Percentiles rank a stretch among this genome's conserved stretches.
Evolutionary conservation across 1,140 invertebrate genomes (phyloP).

Genomic region (Anastatus disparis): DNA sequence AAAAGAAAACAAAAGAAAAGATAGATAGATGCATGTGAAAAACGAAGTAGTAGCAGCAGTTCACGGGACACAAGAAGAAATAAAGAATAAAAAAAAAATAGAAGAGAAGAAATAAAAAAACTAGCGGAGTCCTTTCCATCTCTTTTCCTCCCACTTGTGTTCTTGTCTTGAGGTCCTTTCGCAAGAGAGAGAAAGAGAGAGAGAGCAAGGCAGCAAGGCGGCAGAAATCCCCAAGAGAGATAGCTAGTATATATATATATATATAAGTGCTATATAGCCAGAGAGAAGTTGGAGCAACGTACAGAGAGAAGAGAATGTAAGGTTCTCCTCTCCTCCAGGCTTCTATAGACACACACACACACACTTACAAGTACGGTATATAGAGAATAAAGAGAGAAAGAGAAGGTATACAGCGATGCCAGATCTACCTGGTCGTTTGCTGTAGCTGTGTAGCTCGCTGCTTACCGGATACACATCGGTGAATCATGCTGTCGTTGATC

Average conservation of each 20-base stretch:
- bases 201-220: slow-evolving; percentile 7
- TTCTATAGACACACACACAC: no score
- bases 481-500: slow-evolving; percentile 45
- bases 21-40: slow-evolving; percentile 10
- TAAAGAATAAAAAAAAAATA: no score
- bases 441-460: background rate
- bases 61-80: no score
- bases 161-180: slow-evolving; percentile 17
- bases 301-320: slow-evolving; percentile 46
- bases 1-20: no score
- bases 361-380: no score
- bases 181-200: background rate
- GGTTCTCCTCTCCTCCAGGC: no score
- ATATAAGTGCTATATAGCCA: no score
- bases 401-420: slow-evolving; percentile 46
- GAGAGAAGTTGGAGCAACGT: background rate
- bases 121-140: slow-evolving; percentile 4
- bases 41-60: background rate
- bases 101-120: slow-evolving; percentile 2
- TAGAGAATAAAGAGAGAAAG: no score
- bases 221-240: slow-evolving; percentile 23
- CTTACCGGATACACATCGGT: slow-evolving; percentile 42
- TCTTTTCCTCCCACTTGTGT: background rate
- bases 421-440: slow-evolving; percentile 43
- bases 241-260: no score